Conservation (phyloP, 2,113 vertebrate species). For the Xerus inauris region DNA sequence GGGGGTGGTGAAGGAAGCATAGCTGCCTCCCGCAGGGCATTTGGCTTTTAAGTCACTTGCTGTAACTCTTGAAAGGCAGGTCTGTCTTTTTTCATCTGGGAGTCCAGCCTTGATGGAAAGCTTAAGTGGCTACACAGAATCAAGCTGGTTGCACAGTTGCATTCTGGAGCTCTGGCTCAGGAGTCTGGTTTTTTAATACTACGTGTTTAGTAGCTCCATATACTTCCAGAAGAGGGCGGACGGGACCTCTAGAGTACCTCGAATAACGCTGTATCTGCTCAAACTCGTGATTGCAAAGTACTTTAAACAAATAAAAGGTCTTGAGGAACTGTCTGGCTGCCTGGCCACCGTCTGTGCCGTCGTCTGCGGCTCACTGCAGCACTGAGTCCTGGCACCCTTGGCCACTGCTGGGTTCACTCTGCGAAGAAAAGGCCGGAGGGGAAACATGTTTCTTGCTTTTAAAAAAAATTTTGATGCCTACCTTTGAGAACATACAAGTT, state of each 20-base stretch:
- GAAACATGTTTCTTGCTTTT: not conserved
- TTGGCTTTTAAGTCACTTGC: not conserved
- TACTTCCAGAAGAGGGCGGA: not conserved
- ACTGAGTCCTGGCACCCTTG: fast-evolving
- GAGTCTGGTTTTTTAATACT: not conserved
- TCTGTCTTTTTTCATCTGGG: slow-evolving; percentile 25
- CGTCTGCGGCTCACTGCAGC: fast-evolving
- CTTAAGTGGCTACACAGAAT: slow-evolving; percentile 9
- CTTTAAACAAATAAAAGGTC: slow-evolving; percentile 39
- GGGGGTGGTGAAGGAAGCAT: slow-evolving; percentile 94
- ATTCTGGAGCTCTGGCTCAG: not conserved
- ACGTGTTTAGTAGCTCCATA: fast-evolving
- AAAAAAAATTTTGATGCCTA: no score
- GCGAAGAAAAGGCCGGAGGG: not conserved
- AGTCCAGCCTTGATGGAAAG: not conserved
- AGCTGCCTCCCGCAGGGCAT: not conserved
- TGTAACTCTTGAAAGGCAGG: slow-evolving; percentile 64
- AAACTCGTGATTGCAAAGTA: not conserved
- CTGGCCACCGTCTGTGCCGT: fast-evolving
- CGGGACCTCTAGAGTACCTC: not conserved
- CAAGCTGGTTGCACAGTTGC: not conserved
- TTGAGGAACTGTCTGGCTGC: slow-evolving; percentile 8
- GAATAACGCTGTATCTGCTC: slow-evolving; percentile 25
- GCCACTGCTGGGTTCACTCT: fast-evolving
- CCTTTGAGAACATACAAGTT: not conserved